A percentile compares a stretch with the other conserved stretches of the same genome.
These are phyloP conservation scores for Orcinus orca DNA, from an alignment of 2,113 vertebrate genomes.

Conservation along the genomic window DNA sequence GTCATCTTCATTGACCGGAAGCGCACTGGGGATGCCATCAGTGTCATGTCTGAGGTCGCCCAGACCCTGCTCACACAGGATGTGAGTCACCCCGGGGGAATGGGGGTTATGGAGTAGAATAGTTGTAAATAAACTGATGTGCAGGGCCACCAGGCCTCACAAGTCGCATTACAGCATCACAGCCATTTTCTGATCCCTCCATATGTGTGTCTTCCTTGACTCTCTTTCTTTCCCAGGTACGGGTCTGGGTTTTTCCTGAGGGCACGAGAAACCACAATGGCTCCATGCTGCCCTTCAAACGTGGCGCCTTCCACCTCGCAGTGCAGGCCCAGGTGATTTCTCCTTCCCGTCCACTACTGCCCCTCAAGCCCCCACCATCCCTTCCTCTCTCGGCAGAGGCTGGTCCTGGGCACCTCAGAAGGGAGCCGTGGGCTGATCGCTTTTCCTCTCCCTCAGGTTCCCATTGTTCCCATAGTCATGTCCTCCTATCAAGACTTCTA, in stretches of 20 bases:
- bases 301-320: constrained; percentile 86
- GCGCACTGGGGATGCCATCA: constrained; percentile 81
- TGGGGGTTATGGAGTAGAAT: not conserved
- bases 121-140: not conserved
- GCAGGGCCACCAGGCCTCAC: not conserved
- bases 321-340: constrained; percentile 86
- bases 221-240: constrained; percentile 77
- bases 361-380: not conserved
- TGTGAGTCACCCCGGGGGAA: constrained; percentile 72
- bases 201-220: not conserved
- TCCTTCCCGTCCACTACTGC: too few species aligned
- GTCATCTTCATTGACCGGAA: constrained; percentile 86
- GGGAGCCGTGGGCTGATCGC: not conserved
- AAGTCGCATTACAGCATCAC: not conserved
- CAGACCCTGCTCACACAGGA: constrained; percentile 79
- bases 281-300: constrained; percentile 87
- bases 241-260: constrained; percentile 86
- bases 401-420: not conserved
- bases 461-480: constrained; percentile 85
- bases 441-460: constrained; percentile 76
- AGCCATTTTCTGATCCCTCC: not conserved
- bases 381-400: not conserved
- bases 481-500: constrained; percentile 85
- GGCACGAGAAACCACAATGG: constrained; percentile 84
- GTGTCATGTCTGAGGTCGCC: constrained; percentile 81